These are phyloP conservation scores for Coenobita brevimanus DNA, from an alignment of 1,140 invertebrate species.

Conservation along the genomic window DNA sequence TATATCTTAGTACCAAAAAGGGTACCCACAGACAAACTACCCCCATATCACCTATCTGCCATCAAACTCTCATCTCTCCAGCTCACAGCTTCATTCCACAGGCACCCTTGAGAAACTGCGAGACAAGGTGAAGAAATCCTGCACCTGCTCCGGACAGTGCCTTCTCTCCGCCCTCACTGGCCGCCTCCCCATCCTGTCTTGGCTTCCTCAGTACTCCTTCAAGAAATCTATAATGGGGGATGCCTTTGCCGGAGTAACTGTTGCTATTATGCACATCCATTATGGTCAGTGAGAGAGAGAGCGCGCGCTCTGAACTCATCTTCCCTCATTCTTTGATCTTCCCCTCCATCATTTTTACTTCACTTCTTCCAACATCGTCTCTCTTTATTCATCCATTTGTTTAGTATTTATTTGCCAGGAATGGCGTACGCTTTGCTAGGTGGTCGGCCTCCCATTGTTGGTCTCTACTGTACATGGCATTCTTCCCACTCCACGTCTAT, in stretches of 20 bases:
- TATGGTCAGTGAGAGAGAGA: slow-evolving; percentile 87
- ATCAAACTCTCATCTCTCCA: no score
- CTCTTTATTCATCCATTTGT: no score
- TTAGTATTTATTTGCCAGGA: no score
- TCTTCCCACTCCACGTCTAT: slow-evolving; percentile 94
- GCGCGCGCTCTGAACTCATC: no score
- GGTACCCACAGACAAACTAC: no score
- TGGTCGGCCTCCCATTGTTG: slow-evolving; percentile 89
- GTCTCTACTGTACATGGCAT: slow-evolving; percentile 96
- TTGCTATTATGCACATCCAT: slow-evolving; percentile 95
- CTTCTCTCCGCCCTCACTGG: not conserved
- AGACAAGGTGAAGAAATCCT: not conserved
- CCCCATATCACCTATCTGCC: no score
- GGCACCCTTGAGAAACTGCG: not conserved
- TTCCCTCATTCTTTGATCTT: no score
- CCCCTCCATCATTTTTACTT: no score
- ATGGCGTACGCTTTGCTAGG: slow-evolving; percentile 94
- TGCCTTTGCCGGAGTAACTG: slow-evolving; percentile 81
- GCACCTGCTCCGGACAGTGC: slow-evolving; percentile 17
- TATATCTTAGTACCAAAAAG: no score
- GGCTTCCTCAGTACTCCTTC: slow-evolving; percentile 63
- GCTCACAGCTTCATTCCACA: no score
- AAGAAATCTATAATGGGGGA: slow-evolving; percentile 59
- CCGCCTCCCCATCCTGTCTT: slow-evolving; percentile 64
- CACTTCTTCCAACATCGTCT: no score